Conservation (phyloP, 2,797 vertebrate genomes). For the Naso thynnoides region DNA sequence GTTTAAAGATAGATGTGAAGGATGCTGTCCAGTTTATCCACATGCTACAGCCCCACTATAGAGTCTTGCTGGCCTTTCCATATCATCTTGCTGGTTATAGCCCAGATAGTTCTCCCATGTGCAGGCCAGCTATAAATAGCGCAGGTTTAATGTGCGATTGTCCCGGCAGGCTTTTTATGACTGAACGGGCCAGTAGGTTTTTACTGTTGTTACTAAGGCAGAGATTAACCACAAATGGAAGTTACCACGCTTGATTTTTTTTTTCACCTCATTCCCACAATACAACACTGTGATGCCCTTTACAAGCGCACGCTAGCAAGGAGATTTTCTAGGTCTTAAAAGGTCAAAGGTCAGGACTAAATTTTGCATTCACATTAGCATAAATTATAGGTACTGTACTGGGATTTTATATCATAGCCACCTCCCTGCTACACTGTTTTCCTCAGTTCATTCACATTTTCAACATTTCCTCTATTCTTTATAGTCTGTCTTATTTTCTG, state of each 20-base stretch:
- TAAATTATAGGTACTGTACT: not conserved
- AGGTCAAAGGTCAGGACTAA: slow-evolving; percentile 29
- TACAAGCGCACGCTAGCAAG: not conserved
- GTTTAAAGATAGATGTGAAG: slow-evolving; percentile 53
- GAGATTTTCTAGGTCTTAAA: slow-evolving; percentile 9
- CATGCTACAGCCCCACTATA: slow-evolving; percentile 11
- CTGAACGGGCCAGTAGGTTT: slow-evolving; percentile 49
- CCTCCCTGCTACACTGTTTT: not conserved
- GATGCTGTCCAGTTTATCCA: slow-evolving; percentile 31
- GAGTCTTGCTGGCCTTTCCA: slow-evolving; percentile 49
- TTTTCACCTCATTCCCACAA: not conserved
- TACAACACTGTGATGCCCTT: not conserved
- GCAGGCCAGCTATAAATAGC: slow-evolving; percentile 69
- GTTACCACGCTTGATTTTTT: slow-evolving; percentile 16
- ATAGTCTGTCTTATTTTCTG: not conserved
- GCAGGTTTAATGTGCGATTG: slow-evolving; percentile 59
- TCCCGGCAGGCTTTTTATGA: slow-evolving; percentile 63
- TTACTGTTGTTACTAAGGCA: slow-evolving; percentile 51
- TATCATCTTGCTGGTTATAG: slow-evolving; percentile 50
- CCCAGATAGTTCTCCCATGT: slow-evolving; percentile 64
- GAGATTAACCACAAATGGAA: slow-evolving; percentile 66
- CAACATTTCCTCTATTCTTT: not conserved
- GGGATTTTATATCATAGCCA: not conserved
- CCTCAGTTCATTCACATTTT: not conserved
- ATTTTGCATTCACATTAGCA: not conserved